Evolutionary conservation across 2,797 vertebrate genomes (phyloP), one percentile per base, ranked within the genome.

Genomic region (Centroberyx gerrardi): DNA sequence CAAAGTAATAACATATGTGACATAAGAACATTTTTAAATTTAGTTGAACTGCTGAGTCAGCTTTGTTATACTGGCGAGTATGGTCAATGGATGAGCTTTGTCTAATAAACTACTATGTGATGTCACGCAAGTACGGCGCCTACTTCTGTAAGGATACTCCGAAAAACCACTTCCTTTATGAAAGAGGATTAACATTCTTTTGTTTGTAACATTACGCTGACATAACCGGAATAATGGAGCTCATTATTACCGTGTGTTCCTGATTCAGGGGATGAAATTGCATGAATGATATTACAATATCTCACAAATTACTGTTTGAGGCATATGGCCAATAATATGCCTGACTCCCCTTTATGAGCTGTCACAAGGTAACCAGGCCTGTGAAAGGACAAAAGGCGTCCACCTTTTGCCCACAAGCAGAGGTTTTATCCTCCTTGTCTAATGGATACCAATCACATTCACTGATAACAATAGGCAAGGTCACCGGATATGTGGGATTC

Each of bases 391-490:
- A 79, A 78, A 78, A 68, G 62, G 40, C 17, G 10, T 68, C 68
- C 49, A 44, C 81, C 75, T 82, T 88, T 86, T 83, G 74, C 77
- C 77, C 76, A 84, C 75, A 81, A 83, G 86, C 81, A 72, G 54
- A 75, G 62, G 58, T 85, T 89, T 87, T 76, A 79, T 79, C 62
- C 66, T 67, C 28, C 44, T 64, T 72, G 77, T 71, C 88, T 85
- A 66, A 73, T 62, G 59, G 79, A 86, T 81, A 88, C 72, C 68
- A 84, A 72, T 88, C 85, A 84, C 81, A 87, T 86, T 88, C 65
- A 75, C 52, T 51, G 63, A 66, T 75, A 76, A 92, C 85, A 93
- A 90, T 73, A 69, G 81, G 54, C 70, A 62, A 49, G 46, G 90
- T 85, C 87, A 92, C 49, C 13, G 55, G 86, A 92, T 85, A 83